These are phyloP conservation scores for Poeciliopsis turrubarensis DNA, from an alignment of 2,113 vertebrate genomes.

Conservation along the genomic window DNA sequence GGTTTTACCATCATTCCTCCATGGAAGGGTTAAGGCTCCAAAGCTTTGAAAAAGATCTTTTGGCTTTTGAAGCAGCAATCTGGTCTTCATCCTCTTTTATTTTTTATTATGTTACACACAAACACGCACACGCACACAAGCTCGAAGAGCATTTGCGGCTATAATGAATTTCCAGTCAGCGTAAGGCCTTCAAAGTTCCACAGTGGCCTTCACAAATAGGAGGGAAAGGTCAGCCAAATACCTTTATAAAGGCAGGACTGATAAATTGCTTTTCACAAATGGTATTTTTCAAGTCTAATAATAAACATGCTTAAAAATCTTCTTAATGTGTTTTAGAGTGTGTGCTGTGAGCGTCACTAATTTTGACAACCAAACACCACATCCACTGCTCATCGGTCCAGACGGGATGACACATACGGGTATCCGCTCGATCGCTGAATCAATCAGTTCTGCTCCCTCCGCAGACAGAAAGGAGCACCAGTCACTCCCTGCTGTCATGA, in stretches of 20 bases:
- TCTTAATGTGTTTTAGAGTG: not conserved
- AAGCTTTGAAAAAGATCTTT: too few relatives aligned
- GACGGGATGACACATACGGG: constrained; percentile 6
- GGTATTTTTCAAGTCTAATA: not conserved
- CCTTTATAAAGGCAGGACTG: not conserved
- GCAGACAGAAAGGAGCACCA: constrained; percentile 24
- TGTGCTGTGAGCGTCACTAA: constrained; percentile 2
- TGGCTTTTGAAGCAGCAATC: too few relatives aligned
- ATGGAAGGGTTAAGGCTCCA: too few relatives aligned
- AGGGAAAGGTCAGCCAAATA: constrained; percentile 11
- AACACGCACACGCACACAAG: not conserved
- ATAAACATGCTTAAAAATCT: not conserved
- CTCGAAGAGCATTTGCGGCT: not conserved
- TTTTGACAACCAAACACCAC: constrained; percentile 12
- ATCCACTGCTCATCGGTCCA: constrained; percentile 17
- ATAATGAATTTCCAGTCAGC: not conserved
- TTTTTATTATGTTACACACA: too few relatives aligned
- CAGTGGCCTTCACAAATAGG: constrained; percentile 40
- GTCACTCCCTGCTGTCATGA: constrained; percentile 8
- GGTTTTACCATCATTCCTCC: too few relatives aligned
- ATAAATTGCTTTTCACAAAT: not conserved
- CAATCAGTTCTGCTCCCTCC: constrained; percentile 20
- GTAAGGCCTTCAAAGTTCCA: constrained; percentile 27
- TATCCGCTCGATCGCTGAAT: constrained; percentile 18
- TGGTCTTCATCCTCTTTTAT: too few relatives aligned